Evolutionary conservation across 2,888 invertebrate species (phyloP), one percentile per base, ranked within the genome.

Genomic region (Molanna angustata): DNA sequence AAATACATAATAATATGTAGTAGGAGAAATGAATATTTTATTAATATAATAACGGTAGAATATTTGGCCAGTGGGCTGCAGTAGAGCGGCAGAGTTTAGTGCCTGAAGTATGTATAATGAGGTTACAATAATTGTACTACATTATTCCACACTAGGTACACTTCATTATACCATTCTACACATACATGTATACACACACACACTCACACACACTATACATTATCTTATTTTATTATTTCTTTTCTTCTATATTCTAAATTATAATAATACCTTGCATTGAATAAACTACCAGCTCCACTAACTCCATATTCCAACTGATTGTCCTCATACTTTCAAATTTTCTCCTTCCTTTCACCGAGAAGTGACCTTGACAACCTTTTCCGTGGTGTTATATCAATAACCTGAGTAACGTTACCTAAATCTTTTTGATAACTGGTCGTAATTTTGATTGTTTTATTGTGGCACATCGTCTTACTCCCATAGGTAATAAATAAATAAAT

Each of bases 51-150:
- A 43, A 45, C 27, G 27, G 44, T 52, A 47, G 46, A 52, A 32
- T 32, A 27, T 37, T 39, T 20, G 49, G 40, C 40, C 49, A 50
- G 49, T 35, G 35, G 54, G 40, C 49, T 39, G 37, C 21, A 27
- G 33, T 39, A 20, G 50, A 40, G 52, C 50, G 33, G 55, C 52
- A 56, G 55, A 52, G 55, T 52, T 58, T 58, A 58, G 58, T 58
- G 58, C 58, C 58, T 58, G 53, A 54, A 52, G 42, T 37, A 37
- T 37, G 16, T 37, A 37, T 37, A 37, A 37, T 37, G 13, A 37
- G 37, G 37, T 37, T 37, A 27, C 11, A 27, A n/a, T 27, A 27
- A 4, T 27, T n/a, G n/a, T n/a, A n/a, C n/a, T n/a, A n/a, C n/a
- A n/a, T n/a, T 27, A 27, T 27, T 27, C 27, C 27, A 27, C 27